These are phyloP conservation scores for Allobates femoralis DNA, from an alignment of 2,797 vertebrate species.

Conservation along the genomic window DNA sequence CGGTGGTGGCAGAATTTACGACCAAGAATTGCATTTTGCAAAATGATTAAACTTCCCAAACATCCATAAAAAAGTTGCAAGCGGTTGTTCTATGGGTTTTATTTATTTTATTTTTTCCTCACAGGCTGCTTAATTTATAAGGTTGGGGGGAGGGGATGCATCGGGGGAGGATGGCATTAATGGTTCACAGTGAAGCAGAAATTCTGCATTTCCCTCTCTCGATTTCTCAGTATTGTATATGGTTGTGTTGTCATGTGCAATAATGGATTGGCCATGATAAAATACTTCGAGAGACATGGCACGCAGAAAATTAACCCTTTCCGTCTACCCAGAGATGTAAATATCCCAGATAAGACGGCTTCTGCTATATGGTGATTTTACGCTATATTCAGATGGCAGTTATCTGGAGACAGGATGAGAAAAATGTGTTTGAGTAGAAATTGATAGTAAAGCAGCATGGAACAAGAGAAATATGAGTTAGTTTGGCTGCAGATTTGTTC, in stretches of 20 bases:
- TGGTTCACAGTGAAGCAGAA: conserved; percentile 75
- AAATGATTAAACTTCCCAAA: conserved; percentile 83
- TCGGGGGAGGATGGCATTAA: conserved; percentile 81
- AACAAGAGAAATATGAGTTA: conserved; percentile 26
- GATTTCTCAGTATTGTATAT: conserved; percentile 76
- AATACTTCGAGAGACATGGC: conserved; percentile 44
- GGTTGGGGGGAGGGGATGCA: conserved; percentile 66
- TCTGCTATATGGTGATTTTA: conserved; percentile 15
- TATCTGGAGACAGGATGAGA: conserved; percentile 25
- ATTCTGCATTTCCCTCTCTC: conserved; percentile 72
- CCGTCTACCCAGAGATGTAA: background rate
- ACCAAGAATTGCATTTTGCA: conserved; percentile 79
- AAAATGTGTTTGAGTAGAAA: conserved; percentile 24
- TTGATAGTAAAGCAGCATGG: conserved; percentile 28
- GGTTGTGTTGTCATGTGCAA: conserved; percentile 73
- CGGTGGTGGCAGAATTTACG: conserved; percentile 79
- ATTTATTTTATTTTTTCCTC: conserved; percentile 69
- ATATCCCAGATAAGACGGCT: conserved; percentile 1
- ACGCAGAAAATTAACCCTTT: conserved; percentile 50
- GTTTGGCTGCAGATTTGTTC: conserved; percentile 5
- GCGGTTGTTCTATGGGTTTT: conserved; percentile 71
- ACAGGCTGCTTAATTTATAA: conserved; percentile 82
- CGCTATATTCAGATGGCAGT: conserved; percentile 26
- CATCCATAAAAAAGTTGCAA: conserved; percentile 82
- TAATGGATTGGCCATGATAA: conserved; percentile 59